Percentiles rank a stretch among this genome's conserved stretches.
phyloP scores from a whole-genome alignment of 2,888 invertebrate genomes.

The Hedychridium roseum region DNA sequence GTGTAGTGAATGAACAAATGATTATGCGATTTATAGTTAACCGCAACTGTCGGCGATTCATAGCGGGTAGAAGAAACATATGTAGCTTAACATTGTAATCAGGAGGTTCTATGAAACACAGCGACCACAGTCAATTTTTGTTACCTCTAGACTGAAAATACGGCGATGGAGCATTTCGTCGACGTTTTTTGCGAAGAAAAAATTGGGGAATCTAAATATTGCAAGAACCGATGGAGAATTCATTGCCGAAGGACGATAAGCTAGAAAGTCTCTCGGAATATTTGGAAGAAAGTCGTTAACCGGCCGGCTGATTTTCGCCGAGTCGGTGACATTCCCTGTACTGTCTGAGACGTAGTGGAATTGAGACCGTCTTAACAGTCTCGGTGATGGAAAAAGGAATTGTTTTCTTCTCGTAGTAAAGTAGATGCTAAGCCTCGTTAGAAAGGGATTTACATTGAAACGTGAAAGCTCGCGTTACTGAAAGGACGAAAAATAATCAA shows the following conservation, averaged over 20 bases:
- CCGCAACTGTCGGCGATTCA: too few relatives aligned
- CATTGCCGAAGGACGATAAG: neutral
- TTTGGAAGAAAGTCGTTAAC: neutral
- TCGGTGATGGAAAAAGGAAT: slow-evolving; percentile 46
- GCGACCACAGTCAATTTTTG: too few relatives aligned
- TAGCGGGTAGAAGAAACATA: too few relatives aligned
- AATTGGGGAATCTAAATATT: neutral
- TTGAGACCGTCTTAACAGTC: slow-evolving; percentile 26
- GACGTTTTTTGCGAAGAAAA: too few relatives aligned
- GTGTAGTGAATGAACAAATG: too few relatives aligned
- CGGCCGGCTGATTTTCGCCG: too few relatives aligned
- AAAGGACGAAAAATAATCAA: too few relatives aligned
- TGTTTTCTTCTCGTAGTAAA: slow-evolving; percentile 45
- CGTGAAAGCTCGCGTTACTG: neutral
- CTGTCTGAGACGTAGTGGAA: slow-evolving; percentile 28
- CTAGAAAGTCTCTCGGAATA: slow-evolving; percentile 10
- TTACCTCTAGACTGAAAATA: too few relatives aligned
- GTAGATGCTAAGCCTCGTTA: slow-evolving; percentile 47
- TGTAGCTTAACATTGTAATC: too few relatives aligned
- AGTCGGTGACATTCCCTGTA: slow-evolving; percentile 15
- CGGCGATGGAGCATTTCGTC: too few relatives aligned
- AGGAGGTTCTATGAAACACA: too few relatives aligned
- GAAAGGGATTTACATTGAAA: slow-evolving; percentile 18
- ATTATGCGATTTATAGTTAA: too few relatives aligned
- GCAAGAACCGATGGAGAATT: neutral